Evolutionary conservation across 2,113 vertebrate genomes (phyloP).

Genomic region (Centropus unirufus): DNA sequence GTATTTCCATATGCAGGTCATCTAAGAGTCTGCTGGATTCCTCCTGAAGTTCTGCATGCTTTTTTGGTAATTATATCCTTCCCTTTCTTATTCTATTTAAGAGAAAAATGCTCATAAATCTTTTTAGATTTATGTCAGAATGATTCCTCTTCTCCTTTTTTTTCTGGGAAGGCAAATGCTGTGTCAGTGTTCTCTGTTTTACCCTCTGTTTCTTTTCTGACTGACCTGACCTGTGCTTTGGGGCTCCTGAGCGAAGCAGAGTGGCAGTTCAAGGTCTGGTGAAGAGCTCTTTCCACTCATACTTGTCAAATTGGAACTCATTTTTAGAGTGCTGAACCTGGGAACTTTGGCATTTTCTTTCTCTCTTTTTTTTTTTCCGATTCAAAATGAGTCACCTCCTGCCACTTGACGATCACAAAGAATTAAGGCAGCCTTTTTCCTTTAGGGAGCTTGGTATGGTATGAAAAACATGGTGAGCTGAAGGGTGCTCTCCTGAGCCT

Average conservation of each 20-base stretch:
- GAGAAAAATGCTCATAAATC: not conserved
- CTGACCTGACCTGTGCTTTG: constrained; percentile 10
- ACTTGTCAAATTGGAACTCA: constrained; percentile 21
- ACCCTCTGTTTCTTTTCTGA: not conserved
- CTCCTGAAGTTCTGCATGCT: not conserved
- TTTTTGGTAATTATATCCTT: not conserved
- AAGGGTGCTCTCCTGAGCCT: not conserved
- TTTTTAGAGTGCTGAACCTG: constrained; percentile 55
- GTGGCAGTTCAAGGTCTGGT: not conserved
- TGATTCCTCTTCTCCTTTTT: not conserved
- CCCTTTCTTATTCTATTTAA: not conserved
- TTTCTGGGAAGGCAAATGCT: not conserved
- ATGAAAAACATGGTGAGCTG: not conserved
- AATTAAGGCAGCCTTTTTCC: not conserved
- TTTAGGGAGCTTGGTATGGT: not conserved
- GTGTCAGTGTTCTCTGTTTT: not conserved
- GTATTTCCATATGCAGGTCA: not conserved
- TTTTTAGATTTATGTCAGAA: constrained; percentile 1
- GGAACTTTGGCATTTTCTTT: constrained; percentile 47
- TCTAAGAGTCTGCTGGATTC: not conserved
- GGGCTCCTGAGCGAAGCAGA: constrained; percentile 2
- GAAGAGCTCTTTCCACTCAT: constrained; percentile 26
- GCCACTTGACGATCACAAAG: not conserved
- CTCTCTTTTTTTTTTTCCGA: not conserved
- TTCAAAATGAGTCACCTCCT: constrained; percentile 19